Evolutionary conservation across 2,113 vertebrate genomes (phyloP), one percentile per base, ranked within the genome.

Genomic region (Dasyurus viverrinus): DNA sequence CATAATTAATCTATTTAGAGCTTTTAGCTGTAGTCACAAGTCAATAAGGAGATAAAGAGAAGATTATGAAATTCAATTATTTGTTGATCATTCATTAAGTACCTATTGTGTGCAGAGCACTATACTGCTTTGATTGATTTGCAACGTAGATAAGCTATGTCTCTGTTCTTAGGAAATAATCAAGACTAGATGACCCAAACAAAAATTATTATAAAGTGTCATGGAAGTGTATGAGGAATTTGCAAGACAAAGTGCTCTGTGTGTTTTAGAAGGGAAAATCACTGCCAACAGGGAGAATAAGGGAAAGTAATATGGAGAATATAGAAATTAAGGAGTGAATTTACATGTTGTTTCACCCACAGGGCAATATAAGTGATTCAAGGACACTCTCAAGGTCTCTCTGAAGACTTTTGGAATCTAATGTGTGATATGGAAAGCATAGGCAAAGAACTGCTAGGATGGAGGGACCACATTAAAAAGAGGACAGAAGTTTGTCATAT

Each of bases 1-100:
- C 30, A 36, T 46, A 93, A 68, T 25, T 76, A 27, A 52, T 52
- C 91, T 94, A 90, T 93, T 93, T 93, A 57, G 36, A 92, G 1
- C 27, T 14, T 5, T 95, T 12, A 89, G 47, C 89, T 68, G 0
- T 55, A 91, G 7, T 26, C 16, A 76, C 36, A 42, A 3, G 68
- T 42, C 68, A 42, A 23, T 19, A 84, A 84, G n/a, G n/a, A 76
- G 36, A 42, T 84, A 19, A 84, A 16, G 42, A 84, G 68, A 76
- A 76, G 68, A 84, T 84, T 84, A 84, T 42, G n/a, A 2, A 84
- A 84, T 84, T 84, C 68, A 8, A 19, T 84, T 19, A 84, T 84
- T 84, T 6, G n/a, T 76, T n/a, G 19, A 42, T n/a, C 36, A 84
- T 36, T 76, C n/a, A 76, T 84, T 84, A 42, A 84, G n/a, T n/a